Conservation (phyloP, 2,888 invertebrate species). For the Drosophila leonis region DNA sequence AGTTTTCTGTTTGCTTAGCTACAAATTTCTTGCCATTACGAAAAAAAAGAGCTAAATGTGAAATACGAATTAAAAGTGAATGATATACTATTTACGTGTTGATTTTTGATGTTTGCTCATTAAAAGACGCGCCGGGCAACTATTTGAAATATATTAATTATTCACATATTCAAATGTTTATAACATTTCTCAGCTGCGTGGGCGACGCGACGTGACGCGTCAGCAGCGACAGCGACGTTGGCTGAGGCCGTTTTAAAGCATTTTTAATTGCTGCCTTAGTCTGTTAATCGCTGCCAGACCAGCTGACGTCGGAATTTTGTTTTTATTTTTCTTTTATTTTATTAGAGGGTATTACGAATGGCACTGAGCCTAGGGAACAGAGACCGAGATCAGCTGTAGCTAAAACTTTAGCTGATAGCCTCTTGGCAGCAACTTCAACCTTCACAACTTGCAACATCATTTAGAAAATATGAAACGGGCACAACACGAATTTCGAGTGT, state of each 20-base stretch:
- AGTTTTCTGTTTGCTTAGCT: conserved; percentile 11
- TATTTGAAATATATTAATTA: conserved; percentile 79
- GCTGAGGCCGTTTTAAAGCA: conserved; percentile 53
- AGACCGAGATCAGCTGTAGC: neutral
- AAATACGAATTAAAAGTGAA: conserved; percentile 15
- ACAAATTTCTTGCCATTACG: conserved; percentile 4
- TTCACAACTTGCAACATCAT: conserved; percentile 59
- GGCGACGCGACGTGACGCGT: neutral
- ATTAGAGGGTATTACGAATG: neutral
- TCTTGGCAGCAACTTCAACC: conserved; percentile 32
- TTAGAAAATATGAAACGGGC: conserved; percentile 34
- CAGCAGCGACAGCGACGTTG: conserved; percentile 23
- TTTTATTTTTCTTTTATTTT: neutral
- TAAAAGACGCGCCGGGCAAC: conserved; percentile 65
- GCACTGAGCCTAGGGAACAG: neutral
- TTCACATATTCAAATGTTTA: conserved; percentile 64
- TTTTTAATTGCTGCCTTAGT: conserved; percentile 67
- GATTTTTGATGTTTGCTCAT: conserved; percentile 53
- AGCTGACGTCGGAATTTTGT: conserved; percentile 55
- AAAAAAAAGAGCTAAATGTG: conserved; percentile 6
- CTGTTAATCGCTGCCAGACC: conserved; percentile 60
- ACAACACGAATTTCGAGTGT: conserved; percentile 43
- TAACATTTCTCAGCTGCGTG: conserved; percentile 15
- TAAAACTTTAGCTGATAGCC: conserved; percentile 15
- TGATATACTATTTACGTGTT: conserved; percentile 36